Evolutionary conservation across 1,140 invertebrate species (phyloP).

Genomic region (honey bee (Apis mellifera)): DNA sequence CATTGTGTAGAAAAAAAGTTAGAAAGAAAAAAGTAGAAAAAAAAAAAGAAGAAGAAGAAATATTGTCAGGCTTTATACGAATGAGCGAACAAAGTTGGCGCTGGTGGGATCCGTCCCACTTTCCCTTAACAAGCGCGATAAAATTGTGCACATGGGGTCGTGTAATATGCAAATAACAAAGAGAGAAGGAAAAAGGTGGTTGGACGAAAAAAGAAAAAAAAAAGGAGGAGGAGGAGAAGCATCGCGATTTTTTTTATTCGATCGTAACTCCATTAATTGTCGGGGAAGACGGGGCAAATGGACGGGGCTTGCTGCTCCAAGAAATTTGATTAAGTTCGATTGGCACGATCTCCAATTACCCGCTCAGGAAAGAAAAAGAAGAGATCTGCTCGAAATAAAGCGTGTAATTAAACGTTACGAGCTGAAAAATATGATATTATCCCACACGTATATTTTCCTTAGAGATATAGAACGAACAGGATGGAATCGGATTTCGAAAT

Average conservation of each 20-base stretch:
- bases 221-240: background rate
- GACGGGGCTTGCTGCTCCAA: background rate
- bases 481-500: too few relatives aligned
- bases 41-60: too few relatives aligned
- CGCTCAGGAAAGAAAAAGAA: background rate
- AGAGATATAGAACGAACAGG: too few relatives aligned
- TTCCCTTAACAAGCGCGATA: slow-evolving; percentile 27
- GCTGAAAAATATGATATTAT: too few relatives aligned
- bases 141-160: slow-evolving; percentile 1
- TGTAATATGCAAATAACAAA: slow-evolving; percentile 24
- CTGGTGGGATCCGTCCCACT: background rate
- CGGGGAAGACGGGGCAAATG: slow-evolving; percentile 2
- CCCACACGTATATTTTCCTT: background rate
- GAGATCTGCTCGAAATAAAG: background rate
- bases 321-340: slow-evolving; percentile 36
- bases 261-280: slow-evolving; percentile 25
- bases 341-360: background rate
- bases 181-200: background rate
- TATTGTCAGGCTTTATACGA: too few relatives aligned
- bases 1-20: background rate
- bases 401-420: slow-evolving; percentile 5
- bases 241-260: background rate
- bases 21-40: background rate
- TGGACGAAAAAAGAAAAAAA: background rate
- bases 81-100: background rate